Conservation (phyloP, 2,113 vertebrate genomes). For the Xenus cinereus region DNA sequence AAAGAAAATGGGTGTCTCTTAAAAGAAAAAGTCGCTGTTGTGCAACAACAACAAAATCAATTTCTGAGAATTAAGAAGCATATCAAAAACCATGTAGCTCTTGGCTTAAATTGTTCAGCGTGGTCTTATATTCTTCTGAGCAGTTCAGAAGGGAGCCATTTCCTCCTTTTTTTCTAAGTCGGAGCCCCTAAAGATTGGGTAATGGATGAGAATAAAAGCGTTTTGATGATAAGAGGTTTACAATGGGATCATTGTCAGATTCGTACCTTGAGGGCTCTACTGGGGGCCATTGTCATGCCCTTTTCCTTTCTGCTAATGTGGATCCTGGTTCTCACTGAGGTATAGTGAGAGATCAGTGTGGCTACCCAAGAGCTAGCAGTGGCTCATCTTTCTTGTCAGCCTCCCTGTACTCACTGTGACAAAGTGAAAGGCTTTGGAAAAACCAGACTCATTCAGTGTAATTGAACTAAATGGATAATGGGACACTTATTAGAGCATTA, state of each 20-base stretch:
- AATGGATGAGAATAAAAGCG: slow-evolving; percentile 29
- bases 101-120: not conserved
- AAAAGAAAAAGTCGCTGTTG: not conserved
- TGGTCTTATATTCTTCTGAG: not conserved
- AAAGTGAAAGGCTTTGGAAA: slow-evolving; percentile 60
- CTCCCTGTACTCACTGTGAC: not conserved
- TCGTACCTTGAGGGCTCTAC: not conserved
- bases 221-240: slow-evolving; percentile 7
- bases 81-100: not conserved
- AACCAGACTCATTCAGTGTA: slow-evolving; percentile 47
- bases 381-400: slow-evolving; percentile 49
- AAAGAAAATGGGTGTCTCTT: not conserved
- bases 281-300: slow-evolving; percentile 2
- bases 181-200: not conserved
- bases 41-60: not conserved
- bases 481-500: slow-evolving; percentile 56
- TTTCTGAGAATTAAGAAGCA: not conserved
- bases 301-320: slow-evolving; percentile 40
- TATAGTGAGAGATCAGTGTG: not conserved
- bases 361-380: slow-evolving; percentile 18
- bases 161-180: slow-evolving; percentile 2
- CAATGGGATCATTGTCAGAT: slow-evolving; percentile 30
- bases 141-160: not conserved
- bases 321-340: slow-evolving; percentile 27
- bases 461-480: slow-evolving; percentile 69